Conservation (phyloP, 2,888 invertebrate species). For the Temnothorax ravouxi region DNA sequence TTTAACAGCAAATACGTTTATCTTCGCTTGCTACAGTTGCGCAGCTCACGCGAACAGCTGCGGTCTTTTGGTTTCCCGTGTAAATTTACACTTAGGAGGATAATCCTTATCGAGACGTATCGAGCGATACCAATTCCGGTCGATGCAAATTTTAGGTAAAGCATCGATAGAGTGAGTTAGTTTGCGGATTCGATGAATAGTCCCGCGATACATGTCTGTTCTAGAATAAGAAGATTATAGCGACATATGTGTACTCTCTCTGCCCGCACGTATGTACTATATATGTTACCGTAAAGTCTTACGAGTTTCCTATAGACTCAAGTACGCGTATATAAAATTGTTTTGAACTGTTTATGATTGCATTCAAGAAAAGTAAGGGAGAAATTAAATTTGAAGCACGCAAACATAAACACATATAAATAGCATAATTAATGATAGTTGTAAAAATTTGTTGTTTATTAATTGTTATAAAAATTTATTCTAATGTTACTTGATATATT, state of each 20-base stretch:
- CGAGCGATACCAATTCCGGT: slow-evolving; percentile 26
- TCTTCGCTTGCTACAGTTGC: slow-evolving; percentile 19
- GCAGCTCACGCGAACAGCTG: slow-evolving; percentile 10
- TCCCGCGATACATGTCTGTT: slow-evolving; percentile 6
- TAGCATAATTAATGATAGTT: neutral
- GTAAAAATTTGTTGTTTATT: neutral
- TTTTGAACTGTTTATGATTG: neutral
- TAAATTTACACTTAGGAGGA: slow-evolving; percentile 47
- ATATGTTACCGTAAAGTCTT: neutral
- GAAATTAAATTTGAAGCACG: neutral
- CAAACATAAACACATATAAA: neutral
- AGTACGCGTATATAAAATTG: neutral
- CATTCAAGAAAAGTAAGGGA: neutral
- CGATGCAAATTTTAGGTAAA: slow-evolving; percentile 40
- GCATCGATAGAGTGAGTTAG: slow-evolving; percentile 30
- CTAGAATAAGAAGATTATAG: slow-evolving; percentile 43
- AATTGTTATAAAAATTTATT: neutral
- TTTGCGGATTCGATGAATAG: slow-evolving; percentile 37
- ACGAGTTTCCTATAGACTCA: slow-evolving; percentile 2
- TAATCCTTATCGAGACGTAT: slow-evolving; percentile 44
- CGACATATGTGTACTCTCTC: neutral
- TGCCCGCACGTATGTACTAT: neutral
- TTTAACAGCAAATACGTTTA: slow-evolving; percentile 32
- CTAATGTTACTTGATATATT: neutral
- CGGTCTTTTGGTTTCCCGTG: slow-evolving; percentile 25